Conservation (phyloP, 2,113 vertebrate genomes). For the Gopherus flavomarginatus region DNA sequence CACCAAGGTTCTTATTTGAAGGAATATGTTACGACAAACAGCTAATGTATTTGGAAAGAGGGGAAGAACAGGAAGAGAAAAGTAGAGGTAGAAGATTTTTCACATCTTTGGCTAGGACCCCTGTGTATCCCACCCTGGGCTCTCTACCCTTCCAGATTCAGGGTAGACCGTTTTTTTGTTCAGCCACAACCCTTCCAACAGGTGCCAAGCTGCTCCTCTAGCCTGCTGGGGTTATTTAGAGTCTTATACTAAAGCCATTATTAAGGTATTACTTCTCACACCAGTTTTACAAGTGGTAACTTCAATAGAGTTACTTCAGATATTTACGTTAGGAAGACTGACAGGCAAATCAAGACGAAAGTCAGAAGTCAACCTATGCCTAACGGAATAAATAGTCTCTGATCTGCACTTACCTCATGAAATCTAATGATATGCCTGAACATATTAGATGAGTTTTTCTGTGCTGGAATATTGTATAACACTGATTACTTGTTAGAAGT, state of each 20-base stretch:
- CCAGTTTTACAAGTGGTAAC: not conserved
- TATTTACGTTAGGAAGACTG: not conserved
- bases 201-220: not conserved
- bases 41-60: not conserved
- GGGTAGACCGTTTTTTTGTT: conserved; percentile 13
- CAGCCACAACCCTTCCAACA: not conserved
- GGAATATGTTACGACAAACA: not conserved
- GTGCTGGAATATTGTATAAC: not conserved
- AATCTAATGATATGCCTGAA: not conserved
- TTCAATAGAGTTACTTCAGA: not conserved
- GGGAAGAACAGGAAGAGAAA: conserved; percentile 12
- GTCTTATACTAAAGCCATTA: not conserved
- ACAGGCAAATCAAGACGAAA: not conserved
- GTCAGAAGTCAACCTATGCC: not conserved
- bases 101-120: not conserved
- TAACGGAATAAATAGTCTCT: not conserved
- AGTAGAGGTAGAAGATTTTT: not conserved
- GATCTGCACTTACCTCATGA: not conserved
- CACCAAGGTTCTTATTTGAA: not conserved
- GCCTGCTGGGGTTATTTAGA: not conserved
- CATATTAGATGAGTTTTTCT: not conserved
- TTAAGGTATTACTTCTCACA: not conserved
- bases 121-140: not conserved
- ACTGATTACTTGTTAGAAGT: not conserved
- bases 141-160: not conserved